Base-by-base conservation (phyloP, 2,888 invertebrate genomes). In the Lepas anatifera region DNA sequence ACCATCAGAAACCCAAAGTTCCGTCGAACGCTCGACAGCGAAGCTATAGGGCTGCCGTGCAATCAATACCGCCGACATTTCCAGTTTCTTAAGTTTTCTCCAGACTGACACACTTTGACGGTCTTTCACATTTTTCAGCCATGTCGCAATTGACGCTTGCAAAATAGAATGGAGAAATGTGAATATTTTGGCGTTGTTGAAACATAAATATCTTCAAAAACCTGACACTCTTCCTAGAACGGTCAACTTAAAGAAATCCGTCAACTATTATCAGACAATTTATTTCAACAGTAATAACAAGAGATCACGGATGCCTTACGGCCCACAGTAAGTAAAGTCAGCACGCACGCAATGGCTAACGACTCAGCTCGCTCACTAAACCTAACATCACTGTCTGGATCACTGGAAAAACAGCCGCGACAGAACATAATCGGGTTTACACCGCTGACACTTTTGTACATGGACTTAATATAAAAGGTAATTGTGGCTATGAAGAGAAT, bases 401-500 rank as follows among this genome's bases (percentile, higher is more conserved):
- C 58, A 58, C 58, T 32, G 32, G 35, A 58, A 64, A 37, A 37
- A 66, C 66, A 66, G 39, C 66, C 8, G 3, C 4, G 37, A 66
- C 39, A 3, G n/a, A 66, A 41, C 66, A 39, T 41, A 66, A 37
- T 39, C 66, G 25, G 39, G 18, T 25, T 39, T 39, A 39, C 66
- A 25, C n/a, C n/a, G 39, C 13, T 25, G 8, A 58, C 58, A 35
- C 58, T 32, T 58, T 58, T 58, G 58, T 58, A 58, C 58, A 58
- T 58, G 58, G 58, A 58, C 58, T 58, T 58, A 58, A 58, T 58
- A 58, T 58, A 58, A 58, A 58, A 58, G 58, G 58, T 58, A 58
- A 35, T 48, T 32, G 35, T 58, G 58, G 35, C 58, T 58, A 58
- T 58, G 58, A 58, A 35, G 58, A 58, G 22, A 22, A 29, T 32